Evolutionary conservation across 92 coral and sea anemone genomes (phyloP).

Genomic region (Zoanthus gigantus): DNA sequence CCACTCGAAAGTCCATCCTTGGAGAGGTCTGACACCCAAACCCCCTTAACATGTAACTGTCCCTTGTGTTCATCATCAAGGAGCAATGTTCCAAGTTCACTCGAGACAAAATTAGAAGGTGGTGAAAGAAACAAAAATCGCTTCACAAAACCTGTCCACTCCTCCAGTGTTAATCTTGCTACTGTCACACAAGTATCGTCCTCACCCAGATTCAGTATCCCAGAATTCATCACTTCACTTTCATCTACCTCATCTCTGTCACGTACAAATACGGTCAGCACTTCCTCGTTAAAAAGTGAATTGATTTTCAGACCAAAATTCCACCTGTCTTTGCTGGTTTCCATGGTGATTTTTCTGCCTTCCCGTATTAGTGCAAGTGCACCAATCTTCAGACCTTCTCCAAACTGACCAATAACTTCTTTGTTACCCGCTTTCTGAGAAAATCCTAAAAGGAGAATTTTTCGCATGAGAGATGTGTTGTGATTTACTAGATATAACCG

Average conservation of each 20-base stretch:
- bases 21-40: slow-evolving; percentile 65
- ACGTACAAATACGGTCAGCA: slow-evolving; percentile 60
- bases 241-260: slow-evolving; percentile 46
- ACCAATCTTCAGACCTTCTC: slow-evolving; percentile 70
- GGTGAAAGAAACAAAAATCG: slow-evolving; percentile 63
- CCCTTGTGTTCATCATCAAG: slow-evolving; percentile 44
- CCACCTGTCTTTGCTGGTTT: slow-evolving; percentile 67
- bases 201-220: slow-evolving; percentile 15
- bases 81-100: slow-evolving; percentile 52
- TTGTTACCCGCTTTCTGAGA: slow-evolving; percentile 63
- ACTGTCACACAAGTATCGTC: slow-evolving; percentile 57
- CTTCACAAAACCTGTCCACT: slow-evolving; percentile 46
- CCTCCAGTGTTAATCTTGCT: slow-evolving; percentile 39
- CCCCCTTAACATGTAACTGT: slow-evolving; percentile 65
- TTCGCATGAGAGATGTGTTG: slow-evolving; percentile 55
- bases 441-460: slow-evolving; percentile 63
- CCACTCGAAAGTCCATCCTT: slow-evolving; percentile 66
- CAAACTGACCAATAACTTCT: slow-evolving; percentile 70
- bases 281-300: slow-evolving; percentile 61
- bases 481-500: slow-evolving; percentile 51
- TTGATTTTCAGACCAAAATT: slow-evolving; percentile 54
- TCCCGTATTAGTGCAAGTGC: slow-evolving; percentile 65
- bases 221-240: background rate
- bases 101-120: slow-evolving; percentile 49
- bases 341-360: slow-evolving; percentile 62